These are phyloP conservation scores for Pyrrhia umbra DNA, from an alignment of 2,888 invertebrate genomes.

Conservation along the genomic window DNA sequence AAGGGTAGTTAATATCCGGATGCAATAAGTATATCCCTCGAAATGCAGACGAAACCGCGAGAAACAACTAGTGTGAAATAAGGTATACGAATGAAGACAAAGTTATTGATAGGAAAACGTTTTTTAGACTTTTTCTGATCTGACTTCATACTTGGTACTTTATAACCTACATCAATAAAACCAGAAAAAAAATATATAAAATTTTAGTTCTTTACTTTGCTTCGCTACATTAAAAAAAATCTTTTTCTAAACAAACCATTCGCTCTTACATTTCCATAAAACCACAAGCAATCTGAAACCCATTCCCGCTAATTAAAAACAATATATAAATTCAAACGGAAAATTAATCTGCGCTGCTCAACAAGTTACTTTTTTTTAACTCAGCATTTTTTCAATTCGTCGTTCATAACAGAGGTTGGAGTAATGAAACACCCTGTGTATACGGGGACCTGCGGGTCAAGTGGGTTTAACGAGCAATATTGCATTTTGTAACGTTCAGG, in stretches of 20 bases:
- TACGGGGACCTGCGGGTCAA: slow-evolving; percentile 77
- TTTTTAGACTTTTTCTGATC: no score
- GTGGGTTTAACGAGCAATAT: slow-evolving; percentile 87
- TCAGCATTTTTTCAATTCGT: slow-evolving; percentile 54
- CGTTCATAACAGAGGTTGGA: slow-evolving; percentile 57
- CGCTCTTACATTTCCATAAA: slow-evolving; percentile 7
- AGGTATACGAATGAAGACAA: no score
- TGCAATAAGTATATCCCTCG: no score
- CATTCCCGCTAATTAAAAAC: slow-evolving; percentile 51
- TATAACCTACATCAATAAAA: no score
- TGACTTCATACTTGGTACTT: no score
- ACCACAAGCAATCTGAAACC: slow-evolving; percentile 26
- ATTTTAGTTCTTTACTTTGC: no score
- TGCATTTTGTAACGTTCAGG: slow-evolving; percentile 79
- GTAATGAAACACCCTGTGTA: slow-evolving; percentile 80
- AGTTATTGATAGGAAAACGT: no score
- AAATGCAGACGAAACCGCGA: no score
- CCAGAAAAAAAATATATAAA: no score
- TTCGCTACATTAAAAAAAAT: neutral
- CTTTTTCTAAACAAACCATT: slow-evolving; percentile 22
- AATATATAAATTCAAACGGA: slow-evolving; percentile 22
- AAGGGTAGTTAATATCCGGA: no score
- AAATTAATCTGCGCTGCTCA: slow-evolving; percentile 46
- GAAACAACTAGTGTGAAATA: no score
- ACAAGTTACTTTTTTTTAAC: slow-evolving; percentile 36